phyloP scores from a whole-genome alignment of 2,797 vertebrate genomes.

The Lepidocolaptes lacrymiger region DNA sequence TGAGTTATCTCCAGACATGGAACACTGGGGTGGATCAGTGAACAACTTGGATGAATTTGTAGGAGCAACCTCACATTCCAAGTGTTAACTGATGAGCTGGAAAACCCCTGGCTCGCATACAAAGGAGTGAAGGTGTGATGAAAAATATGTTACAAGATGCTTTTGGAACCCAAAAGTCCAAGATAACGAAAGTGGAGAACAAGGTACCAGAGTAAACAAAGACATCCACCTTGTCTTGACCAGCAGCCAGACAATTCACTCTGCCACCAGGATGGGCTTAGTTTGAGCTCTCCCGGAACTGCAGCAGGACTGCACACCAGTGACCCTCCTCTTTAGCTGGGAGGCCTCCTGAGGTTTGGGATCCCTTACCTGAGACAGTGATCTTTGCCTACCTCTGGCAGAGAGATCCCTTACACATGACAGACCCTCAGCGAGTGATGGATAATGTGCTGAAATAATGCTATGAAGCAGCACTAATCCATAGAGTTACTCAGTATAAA shows the following conservation, averaged over 20 bases:
- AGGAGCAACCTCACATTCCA: not conserved
- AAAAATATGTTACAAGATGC: not conserved
- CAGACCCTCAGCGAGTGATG: not conserved
- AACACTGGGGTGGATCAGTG: not conserved
- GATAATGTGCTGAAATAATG: not conserved
- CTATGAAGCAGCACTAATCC: not conserved
- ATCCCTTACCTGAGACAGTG: not conserved
- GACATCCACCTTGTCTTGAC: not conserved
- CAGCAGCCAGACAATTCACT: not conserved
- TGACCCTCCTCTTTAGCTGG: not conserved
- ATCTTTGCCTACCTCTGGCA: not conserved
- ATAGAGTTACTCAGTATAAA: not conserved
- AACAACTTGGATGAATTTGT: accelerated
- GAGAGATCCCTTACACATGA: not conserved
- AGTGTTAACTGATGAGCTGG: not conserved
- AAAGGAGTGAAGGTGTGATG: not conserved
- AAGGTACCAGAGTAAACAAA: not conserved
- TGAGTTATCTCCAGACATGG: accelerated
- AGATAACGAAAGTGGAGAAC: not conserved
- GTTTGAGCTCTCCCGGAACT: accelerated
- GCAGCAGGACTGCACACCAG: not conserved
- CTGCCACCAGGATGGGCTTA: not conserved
- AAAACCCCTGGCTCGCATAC: not conserved
- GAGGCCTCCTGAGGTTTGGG: not conserved
- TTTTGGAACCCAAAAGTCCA: not conserved